Evolutionary conservation across 1,140 invertebrate species (phyloP), one percentile per base, ranked within the genome.

Genomic region (Trichomalopsis sarcophagae): DNA sequence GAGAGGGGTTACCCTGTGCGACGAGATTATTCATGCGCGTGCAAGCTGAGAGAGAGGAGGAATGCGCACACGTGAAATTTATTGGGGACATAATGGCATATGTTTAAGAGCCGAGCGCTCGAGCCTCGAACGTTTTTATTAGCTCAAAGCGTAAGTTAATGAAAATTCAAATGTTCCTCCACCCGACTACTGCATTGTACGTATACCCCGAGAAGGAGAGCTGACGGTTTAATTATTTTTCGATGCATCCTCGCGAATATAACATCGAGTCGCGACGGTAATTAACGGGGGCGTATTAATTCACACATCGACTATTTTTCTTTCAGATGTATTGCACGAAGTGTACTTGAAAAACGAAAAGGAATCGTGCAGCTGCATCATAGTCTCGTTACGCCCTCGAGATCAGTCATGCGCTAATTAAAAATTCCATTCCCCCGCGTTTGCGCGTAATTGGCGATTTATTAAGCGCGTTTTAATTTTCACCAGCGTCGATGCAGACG

Each of bases 11-110:
- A 11, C 23, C 33, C 74, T 44, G 36, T 50, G 55, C 55, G 79
- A 71, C 79, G 84, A 80, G 76, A 77, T 87, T 84, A 82, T 87
- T 84, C 81, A 79, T 55, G 76, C 33, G 27, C 66, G 33, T 71
- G 62, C 33, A 14, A 40, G 86, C 23, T 21, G 33, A 75, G 30
- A n/a, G 78, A 76, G 44, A 71, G 81, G 47, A 55, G 80, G 69
- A 68, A 23, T n/a, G 14, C 21, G 30, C 76, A 69, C 71, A 50
- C n/a, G 74, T 33, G 50, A 77, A 83, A 83, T 78, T 81, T 84
- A 84, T 78, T 71, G 17, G 71, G 27, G 40, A 78, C 75, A 30
- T 84, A 84, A 82, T 82, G 44, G 71, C 13, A 75, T 33, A 62
- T 13, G 17, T 62, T 62, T 44, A 47, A 62, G 47, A n/a, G 10